Conservation (phyloP, 2,888 invertebrate genomes). For the Sarcophaga variegata region DNA sequence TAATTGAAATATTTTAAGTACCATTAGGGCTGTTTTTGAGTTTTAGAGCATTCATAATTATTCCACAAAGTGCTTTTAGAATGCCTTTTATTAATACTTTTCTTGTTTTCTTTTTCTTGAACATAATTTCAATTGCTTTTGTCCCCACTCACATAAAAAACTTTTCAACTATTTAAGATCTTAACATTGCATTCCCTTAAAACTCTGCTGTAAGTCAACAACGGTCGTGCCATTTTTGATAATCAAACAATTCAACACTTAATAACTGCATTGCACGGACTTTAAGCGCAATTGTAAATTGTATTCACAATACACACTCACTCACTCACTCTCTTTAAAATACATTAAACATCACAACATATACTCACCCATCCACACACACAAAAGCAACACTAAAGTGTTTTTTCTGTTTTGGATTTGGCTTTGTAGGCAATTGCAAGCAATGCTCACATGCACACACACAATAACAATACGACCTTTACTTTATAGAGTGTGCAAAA, state of each 20-base stretch:
- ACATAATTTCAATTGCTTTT: too few relatives aligned
- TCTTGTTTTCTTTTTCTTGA: too few relatives aligned
- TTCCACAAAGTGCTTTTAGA: too few relatives aligned
- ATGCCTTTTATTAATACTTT: too few relatives aligned
- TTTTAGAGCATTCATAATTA: too few relatives aligned
- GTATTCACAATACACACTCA: slow-evolving; percentile 15
- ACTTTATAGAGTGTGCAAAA: too few relatives aligned
- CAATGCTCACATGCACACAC: slow-evolving; percentile 26
- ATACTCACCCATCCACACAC: background rate
- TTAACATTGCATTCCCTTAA: slow-evolving; percentile 11
- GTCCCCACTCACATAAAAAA: too few relatives aligned
- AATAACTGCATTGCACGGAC: slow-evolving; percentile 65
- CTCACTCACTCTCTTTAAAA: background rate
- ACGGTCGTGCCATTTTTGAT: slow-evolving; percentile 53
- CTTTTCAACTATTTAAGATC: too few relatives aligned
- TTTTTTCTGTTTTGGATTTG: too few relatives aligned
- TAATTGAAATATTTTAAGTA: too few relatives aligned
- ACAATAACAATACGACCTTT: background rate
- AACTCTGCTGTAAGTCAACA: background rate
- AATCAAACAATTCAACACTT: slow-evolving; percentile 69
- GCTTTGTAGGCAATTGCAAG: too few relatives aligned
- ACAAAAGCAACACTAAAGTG: background rate
- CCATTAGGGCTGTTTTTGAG: too few relatives aligned
- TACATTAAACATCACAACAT: background rate
- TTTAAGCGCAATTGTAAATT: slow-evolving; percentile 46